Base-by-base conservation (phyloP, 2,888 invertebrate genomes). In the Drosophila quinaria region DNA sequence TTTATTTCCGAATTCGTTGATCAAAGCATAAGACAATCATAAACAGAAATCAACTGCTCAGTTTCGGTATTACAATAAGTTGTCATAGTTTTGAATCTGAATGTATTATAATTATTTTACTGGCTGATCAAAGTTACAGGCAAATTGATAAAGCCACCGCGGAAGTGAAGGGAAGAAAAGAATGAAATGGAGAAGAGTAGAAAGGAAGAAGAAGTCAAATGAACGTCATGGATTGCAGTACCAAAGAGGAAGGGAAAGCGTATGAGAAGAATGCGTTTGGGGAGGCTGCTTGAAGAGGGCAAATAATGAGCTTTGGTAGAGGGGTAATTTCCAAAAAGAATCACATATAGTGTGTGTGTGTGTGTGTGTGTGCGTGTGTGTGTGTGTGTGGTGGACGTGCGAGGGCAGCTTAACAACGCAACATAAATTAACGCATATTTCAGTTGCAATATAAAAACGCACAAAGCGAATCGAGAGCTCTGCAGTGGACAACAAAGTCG, bases 391-490 rank as follows among this genome's bases (percentile, higher is more conserved):
- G 62, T 44, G 46, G 41, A 62, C 50, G 62, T 60, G 67, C 76
- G 68, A 65, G 61, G 69, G 62, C 42, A 64, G 76, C 76, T 77
- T 77, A 77, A 78, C 77, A 77, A 70, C 78, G 69, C 79, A 88
- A 86, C 84, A 84, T 84, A 84, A 85, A 85, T 87, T 85, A 85
- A 85, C 88, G 85, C 84, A 84, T 84, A 84, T 84, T 84, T 84
- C 84, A 85, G 87, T 76, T 84, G 87, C 85, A 84, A 85, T 84
- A 85, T 85, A 87, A 84, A 87, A 84, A 87, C 70, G 82, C 78
- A 81, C 87, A 83, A 85, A 79, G 80, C 80, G 84, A 87, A 78
- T 70, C 64, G 61, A 77, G 73, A 77, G 69, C 67, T 77, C 80
- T 73, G 79, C 74, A 65, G 60, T 56, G 71, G 85, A 71, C 75